A percentile compares a stretch with the other conserved stretches of the same genome.
phyloP scores from a whole-genome alignment of 2,888 invertebrate species.

The Melanotus villosus region DNA sequence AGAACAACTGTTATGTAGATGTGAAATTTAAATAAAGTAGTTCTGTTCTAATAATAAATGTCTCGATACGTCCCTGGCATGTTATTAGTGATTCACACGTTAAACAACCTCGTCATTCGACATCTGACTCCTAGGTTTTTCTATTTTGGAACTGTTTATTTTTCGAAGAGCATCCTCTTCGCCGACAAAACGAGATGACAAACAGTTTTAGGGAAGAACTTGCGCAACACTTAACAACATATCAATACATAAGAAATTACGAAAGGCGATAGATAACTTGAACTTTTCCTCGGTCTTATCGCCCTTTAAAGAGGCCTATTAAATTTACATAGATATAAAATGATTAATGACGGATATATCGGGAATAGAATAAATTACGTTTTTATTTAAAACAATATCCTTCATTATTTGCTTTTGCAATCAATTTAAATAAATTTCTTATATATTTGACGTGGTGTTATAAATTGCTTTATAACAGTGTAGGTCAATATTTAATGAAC shows the following conservation, averaged over 20 bases:
- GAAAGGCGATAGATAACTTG: neutral
- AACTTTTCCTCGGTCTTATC: no score
- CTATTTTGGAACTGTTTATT: neutral
- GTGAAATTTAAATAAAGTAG: no score
- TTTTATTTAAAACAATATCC: slow-evolving; percentile 6
- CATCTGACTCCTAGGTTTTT: neutral
- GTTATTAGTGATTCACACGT: neutral
- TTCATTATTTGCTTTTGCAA: neutral
- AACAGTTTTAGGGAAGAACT: neutral
- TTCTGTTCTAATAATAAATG: neutral
- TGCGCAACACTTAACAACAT: neutral
- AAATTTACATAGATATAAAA: slow-evolving; percentile 1
- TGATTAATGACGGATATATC: slow-evolving; percentile 10
- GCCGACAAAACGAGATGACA: neutral
- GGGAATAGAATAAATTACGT: neutral
- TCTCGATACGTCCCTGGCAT: neutral
- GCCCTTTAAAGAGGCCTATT: no score
- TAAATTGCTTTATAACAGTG: slow-evolving; percentile 1
- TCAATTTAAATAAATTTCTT: slow-evolving; percentile 3
- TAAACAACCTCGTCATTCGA: neutral
- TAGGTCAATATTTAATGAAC: neutral
- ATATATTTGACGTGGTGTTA: neutral
- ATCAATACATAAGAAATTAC: neutral
- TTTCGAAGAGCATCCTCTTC: neutral
- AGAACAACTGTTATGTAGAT: no score